Conservation (phyloP, 2,113 vertebrate species). For the Monopterus albus region DNA sequence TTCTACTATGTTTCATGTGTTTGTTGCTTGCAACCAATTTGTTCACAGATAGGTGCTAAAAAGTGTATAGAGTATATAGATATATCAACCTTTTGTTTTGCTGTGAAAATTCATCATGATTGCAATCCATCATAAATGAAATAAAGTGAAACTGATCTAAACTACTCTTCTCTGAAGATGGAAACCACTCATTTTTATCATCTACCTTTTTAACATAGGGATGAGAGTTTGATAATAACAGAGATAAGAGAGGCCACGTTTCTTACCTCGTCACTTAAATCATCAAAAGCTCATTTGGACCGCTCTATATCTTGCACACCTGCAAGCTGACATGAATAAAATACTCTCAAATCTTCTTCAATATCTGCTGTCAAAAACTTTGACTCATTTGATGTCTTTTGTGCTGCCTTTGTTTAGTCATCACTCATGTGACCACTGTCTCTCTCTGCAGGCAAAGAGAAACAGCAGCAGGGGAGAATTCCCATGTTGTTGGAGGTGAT, state of each 20-base stretch:
- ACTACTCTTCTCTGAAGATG: background rate
- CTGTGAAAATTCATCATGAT: too few species aligned
- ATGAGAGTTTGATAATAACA: background rate
- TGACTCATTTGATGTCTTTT: constrained; percentile 41
- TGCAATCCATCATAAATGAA: too few species aligned
- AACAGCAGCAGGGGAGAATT: constrained; percentile 69
- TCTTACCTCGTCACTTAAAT: too few species aligned
- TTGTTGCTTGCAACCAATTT: too few species aligned
- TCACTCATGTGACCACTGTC: constrained; percentile 58
- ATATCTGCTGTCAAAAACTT: constrained; percentile 48
- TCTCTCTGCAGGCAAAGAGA: constrained; percentile 47
- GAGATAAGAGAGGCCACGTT: too few species aligned
- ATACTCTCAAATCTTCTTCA: background rate
- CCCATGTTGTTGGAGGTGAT: constrained; percentile 71
- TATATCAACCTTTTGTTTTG: too few species aligned
- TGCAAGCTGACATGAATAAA: background rate
- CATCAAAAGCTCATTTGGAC: background rate
- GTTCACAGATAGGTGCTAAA: too few species aligned
- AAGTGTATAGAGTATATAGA: too few species aligned
- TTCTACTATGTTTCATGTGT: too few species aligned
- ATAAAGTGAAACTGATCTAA: constrained; percentile 7
- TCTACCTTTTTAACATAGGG: background rate
- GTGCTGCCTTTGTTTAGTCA: constrained; percentile 60
- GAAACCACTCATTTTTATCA: background rate
- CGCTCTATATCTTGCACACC: background rate